Evolutionary conservation across 2,888 invertebrate species (phyloP), one percentile per base, ranked within the genome.

Genomic region (Minunthozetes semirufus): DNA sequence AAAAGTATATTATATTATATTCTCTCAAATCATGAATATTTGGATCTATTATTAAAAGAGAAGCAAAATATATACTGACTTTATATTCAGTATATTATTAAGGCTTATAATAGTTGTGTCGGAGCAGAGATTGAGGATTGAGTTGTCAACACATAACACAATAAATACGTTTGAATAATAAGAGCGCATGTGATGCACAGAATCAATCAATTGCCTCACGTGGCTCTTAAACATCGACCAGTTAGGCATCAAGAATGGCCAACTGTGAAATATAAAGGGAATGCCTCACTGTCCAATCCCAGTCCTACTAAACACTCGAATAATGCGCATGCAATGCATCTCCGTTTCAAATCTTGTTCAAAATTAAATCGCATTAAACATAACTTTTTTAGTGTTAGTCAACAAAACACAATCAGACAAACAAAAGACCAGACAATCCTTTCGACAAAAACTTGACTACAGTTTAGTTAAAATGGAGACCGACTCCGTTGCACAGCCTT

Each of bases 341-440:
- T 13, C n/a, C 5, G 48, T 46, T 70, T 11, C 13, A 70, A 70
- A 70, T 46, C 48, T 70, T 42, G 25, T 46, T 70, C 70, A 46
- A 17, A 70, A 70, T 70, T 70, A 70, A 70, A 70, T 70, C 42
- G 46, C 22, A 70, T 46, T 48, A 70, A 46, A 70, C 70, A 70
- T 70, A 48, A 70, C 42, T 70, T 70, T 70, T 63, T 19, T 70
- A 25, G 27, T 63, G 15, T 70, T 70, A 70, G 70, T 48, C 70
- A 70, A 70, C 70, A 33, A 19, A 63, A 33, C 9, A 29, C 15
- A 33, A 63, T 19, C n/a, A 33, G 15, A 17, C 63, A 63, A 63
- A 50, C 50, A 59, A 59, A 13, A 25, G 9, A 13, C 27, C 15
- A 63, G 15, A 61, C 33, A 15, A 61, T 61, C 25, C 33, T 15